Evolutionary conservation across 1,140 invertebrate species (phyloP), one percentile per base, ranked within the genome.

Genomic region (Drosophila obscura): DNA sequence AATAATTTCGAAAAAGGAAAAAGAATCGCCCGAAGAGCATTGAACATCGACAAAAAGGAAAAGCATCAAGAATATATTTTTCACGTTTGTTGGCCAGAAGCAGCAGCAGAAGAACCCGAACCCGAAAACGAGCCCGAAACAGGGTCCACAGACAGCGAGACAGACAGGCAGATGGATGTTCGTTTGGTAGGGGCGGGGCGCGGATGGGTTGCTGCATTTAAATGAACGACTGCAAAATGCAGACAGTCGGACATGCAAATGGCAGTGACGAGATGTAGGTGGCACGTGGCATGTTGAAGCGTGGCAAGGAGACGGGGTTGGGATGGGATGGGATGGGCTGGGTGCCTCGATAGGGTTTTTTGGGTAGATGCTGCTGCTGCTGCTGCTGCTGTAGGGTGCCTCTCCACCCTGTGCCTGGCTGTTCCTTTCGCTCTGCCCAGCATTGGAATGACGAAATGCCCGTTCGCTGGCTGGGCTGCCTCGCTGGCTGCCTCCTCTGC

Each of bases 171-270:
- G 31, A 11, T 9, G 13, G 35, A 39, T 3, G 13, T 13, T 39
- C 35, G 11, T 39, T 3, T 3, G 22, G 22, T 0, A 0, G 22
- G 22, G 22, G 1, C 1, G 26, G 26, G 5, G 26, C 5, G 0
- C 5, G 22, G 26, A 1, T 28, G 35, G 35, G 35, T 13, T 52
- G 80, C 65, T 80, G 82, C 81, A 85, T 85, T 85, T 81, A 87
- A 85, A 85, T 87, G 82, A 85, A 85, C 43, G 74, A 62, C 58
- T 64, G 55, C 63, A 49, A 78, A 78, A 75, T 73, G 80, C 81
- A 80, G 80, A 87, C 82, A 87, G 67, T 87, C 69, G 81, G 77
- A 84, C 81, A 81, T 74, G 78, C 73, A 87, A 83, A 83, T 81
- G 82, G 79, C 82, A 84, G 73, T 76, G 65, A 76, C 72, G 65